A percentile compares a stretch with the other conserved stretches of the same genome.
Evolutionary conservation across 92 coral and sea anemone genomes (phyloP).

Genomic region (Epizoanthus fatuus): DNA sequence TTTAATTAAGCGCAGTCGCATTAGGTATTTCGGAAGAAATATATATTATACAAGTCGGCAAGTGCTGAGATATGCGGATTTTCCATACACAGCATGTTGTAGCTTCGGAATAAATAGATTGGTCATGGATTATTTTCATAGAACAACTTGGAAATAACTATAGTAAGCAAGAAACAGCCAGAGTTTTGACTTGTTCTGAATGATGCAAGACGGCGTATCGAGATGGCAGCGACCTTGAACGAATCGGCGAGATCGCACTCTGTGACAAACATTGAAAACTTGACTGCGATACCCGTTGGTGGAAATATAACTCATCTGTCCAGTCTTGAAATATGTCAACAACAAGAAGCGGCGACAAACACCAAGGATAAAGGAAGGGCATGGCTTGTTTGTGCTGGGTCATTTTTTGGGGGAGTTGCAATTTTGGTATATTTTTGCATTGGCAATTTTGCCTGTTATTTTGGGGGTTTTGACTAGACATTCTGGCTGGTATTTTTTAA

Average conservation of each 20-base stretch:
- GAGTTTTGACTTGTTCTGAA: neutral
- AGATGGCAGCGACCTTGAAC: slow-evolving; percentile 35
- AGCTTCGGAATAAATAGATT: slow-evolving; percentile 5
- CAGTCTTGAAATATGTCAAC: slow-evolving; percentile 71
- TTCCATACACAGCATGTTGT: neutral
- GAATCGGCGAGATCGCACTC: slow-evolving; percentile 56
- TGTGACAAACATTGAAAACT: slow-evolving; percentile 73
- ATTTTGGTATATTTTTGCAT: no score
- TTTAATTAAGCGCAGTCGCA: slow-evolving; percentile 13
- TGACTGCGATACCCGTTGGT: slow-evolving; percentile 84
- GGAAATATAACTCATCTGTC: slow-evolving; percentile 76
- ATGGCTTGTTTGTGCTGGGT: slow-evolving; percentile 87
- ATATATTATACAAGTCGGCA: no score
- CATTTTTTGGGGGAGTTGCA: neutral
- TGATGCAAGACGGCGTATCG: neutral
- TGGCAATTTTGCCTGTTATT: no score
- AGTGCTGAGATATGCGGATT: neutral
- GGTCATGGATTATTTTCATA: neutral
- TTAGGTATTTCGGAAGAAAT: neutral
- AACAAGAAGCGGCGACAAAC: slow-evolving; percentile 7
- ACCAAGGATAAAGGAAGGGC: slow-evolving; percentile 81
- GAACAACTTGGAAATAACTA: neutral
- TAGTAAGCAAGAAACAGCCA: neutral
- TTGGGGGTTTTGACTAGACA: no score
- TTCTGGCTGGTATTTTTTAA: no score